phyloP scores from a whole-genome alignment of 1,140 invertebrate genomes.

The Delia radicum region DNA sequence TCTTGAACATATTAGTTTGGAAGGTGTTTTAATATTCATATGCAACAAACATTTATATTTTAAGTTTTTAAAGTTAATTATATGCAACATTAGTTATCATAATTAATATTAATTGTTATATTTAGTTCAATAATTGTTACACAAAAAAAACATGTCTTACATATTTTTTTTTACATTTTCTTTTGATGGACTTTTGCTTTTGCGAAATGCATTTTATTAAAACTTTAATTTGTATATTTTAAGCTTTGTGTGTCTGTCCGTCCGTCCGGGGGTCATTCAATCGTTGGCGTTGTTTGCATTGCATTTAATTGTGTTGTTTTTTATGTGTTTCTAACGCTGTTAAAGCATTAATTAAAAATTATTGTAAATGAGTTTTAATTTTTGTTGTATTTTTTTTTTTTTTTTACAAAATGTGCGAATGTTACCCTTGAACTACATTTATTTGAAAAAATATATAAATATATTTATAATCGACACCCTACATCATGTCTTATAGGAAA shows the following conservation, averaged over 20 bases:
- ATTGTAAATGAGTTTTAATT: background rate
- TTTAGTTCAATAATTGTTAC: no score
- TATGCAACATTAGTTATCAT: no score
- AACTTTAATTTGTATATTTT: background rate
- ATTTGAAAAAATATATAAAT: no score
- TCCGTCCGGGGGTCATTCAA: background rate
- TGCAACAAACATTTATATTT: no score
- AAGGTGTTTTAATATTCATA: no score
- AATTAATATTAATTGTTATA: no score
- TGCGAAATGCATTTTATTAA: background rate
- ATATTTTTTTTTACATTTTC: background rate
- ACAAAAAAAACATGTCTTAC: no score
- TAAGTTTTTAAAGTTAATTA: no score
- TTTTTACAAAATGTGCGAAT: background rate
- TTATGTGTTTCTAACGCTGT: background rate
- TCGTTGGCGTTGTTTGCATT: no score
- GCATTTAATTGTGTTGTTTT: background rate
- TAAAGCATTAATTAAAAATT: background rate
- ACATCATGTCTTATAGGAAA: no score
- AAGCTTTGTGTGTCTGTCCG: background rate
- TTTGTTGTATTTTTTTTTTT: background rate
- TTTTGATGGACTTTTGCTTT: background rate
- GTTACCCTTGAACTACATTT: background rate
- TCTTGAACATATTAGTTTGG: no score
- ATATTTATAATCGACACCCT: no score